Evolutionary conservation across 2,888 invertebrate genomes (phyloP).

Genomic region (Thera obeliscata): DNA sequence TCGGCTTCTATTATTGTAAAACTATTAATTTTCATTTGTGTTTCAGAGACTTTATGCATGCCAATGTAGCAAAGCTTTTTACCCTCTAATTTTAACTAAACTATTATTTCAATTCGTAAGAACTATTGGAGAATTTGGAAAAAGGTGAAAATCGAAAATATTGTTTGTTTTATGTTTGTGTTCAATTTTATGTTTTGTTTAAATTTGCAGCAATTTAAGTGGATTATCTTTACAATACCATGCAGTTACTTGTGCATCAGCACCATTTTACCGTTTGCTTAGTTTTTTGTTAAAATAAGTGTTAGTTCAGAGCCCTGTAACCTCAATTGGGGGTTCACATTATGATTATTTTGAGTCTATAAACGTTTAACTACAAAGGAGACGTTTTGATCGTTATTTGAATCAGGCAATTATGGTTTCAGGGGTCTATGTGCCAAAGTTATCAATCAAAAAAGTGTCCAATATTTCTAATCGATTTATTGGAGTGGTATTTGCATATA

Average conservation of each 20-base stretch:
- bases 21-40: conserved; percentile 56
- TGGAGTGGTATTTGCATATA: conserved; percentile 62
- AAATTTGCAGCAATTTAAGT: conserved; percentile 52
- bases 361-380: not conserved
- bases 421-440: conserved; percentile 58
- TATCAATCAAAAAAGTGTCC: conserved; percentile 58
- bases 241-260: conserved; percentile 68
- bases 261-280: conserved; percentile 52
- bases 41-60: conserved; percentile 64
- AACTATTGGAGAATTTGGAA: conserved; percentile 62
- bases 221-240: conserved; percentile 67
- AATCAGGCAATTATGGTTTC: conserved; percentile 45
- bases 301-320: conserved; percentile 47
- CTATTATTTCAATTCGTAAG: conserved; percentile 63
- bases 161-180: conserved; percentile 52
- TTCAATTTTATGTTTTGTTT: conserved; percentile 51
- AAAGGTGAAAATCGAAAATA: conserved; percentile 64
- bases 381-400: not conserved
- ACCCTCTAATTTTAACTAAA: conserved; percentile 69
- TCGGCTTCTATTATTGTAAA: conserved; percentile 61
- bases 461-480: conserved; percentile 57
- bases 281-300: conserved; percentile 48
- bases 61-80: conserved; percentile 82
- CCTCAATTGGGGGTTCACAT: conserved; percentile 34
- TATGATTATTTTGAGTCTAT: not conserved